Base-by-base conservation (phyloP, 2,888 invertebrate species). In the Lasioglossum zephyrum region DNA sequence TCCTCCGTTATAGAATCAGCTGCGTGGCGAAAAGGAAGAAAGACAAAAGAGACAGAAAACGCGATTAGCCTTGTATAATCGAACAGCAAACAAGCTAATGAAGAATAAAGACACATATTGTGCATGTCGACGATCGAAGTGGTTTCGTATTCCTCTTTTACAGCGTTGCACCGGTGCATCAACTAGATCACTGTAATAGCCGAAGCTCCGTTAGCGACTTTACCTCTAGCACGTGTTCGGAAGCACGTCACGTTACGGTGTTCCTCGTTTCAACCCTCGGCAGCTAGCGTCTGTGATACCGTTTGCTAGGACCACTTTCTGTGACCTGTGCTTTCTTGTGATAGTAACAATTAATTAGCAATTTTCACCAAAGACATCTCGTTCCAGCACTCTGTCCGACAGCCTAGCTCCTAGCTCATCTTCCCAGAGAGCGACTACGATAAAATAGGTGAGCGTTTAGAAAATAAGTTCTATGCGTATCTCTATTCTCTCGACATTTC, bases 311-410 rank as follows among this genome's bases (percentile, higher is more conserved):
- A 74, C 63, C 53, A 16, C 3, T 41, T 26, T 39, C 73, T 85
- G 85, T 83, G 85, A 84, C 79, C 75, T 79, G 85, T 85, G 85
- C 18, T 22, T 26, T n/a, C 31, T 72, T 79, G 84, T 79, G 85
- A 83, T 73, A 85, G 75, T 63, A 13, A 83, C 79, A 79, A 39
- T 79, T 79, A 57, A 79, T 73, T 69, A 36, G 18, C 39, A 9
- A 63, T 36, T n/a, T n/a, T 82, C 16, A 31, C 9, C 44, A 18
- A 49, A 36, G 1, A 18, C 26, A 16, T 39, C 73, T 41, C 41
- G 39, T 69, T 60, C 66, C 36, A 76, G 72, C 22, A 3, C 6
- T 22, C 6, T 22, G 16, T 66, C 4, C 4, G 31, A 31, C 16
- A 16, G 2, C 39, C 60, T 1, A 4, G 26, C 5, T 63, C 26